Base-by-base conservation (phyloP, 2,113 vertebrate genomes). In the Mastomys natalensis region DNA sequence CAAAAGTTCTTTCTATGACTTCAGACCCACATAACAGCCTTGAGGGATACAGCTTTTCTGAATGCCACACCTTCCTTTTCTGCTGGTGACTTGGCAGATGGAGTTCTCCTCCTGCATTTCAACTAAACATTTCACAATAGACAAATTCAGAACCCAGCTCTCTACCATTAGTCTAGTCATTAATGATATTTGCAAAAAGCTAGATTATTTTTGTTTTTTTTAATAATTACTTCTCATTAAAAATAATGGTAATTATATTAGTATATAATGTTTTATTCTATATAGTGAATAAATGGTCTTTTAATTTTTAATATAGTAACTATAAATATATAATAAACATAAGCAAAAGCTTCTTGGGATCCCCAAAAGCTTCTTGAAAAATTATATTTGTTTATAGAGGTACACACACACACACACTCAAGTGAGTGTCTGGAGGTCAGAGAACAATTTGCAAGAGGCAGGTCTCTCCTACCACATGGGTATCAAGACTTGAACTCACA, bases 181-280 rank as follows among this genome's bases (percentile, higher is more conserved):
- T 58, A 92, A 74, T 45, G 40, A 95, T 72, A 93, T 74, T 60
- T 91, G 48, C 5, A 92, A 96, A 96, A 95, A 55, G 66, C 26
- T 87, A 80, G 84, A 85, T 93, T 80, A 6, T 37, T 94, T 94
- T 93, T 51, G 2, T 70, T 37, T 92, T 88, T 43, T 48, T 84
- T 82, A 96, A 91, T 48, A 95, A 70, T 45, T 86, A 40, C 34
- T 90, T 96, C 92, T 91, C 89, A 60, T 89, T 88, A 94, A 89
- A 43, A 78, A 51, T 66, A 43, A 80, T 1, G 29, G 64, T 34
- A 93, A 91, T 48, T 93, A 97, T n/a, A 91, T 48, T 93, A 97
- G 66, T 3, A 37, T 26, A 37, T 89, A 91, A 86, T 68, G 19
- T 45, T 93, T 93, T 89, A 80, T 31, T 70, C 87, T 93, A 51